Percentiles rank a stretch among this genome's conserved stretches.
Evolutionary conservation across 1,140 invertebrate species (phyloP).

Genomic region (Orchesella cincta): DNA sequence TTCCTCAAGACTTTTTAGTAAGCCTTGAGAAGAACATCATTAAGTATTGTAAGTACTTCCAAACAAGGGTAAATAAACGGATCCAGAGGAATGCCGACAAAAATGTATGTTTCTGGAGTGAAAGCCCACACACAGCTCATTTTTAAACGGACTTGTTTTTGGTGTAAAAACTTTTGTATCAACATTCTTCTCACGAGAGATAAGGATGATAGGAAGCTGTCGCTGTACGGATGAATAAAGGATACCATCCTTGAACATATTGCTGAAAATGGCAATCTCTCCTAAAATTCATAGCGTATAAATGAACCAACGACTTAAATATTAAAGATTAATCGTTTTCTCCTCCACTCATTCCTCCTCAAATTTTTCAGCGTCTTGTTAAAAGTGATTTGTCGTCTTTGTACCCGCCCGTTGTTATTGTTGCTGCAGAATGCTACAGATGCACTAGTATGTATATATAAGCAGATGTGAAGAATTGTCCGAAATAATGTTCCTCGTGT

Average conservation of each 20-base stretch:
- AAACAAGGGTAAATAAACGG: conserved; percentile 13
- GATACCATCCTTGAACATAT: neutral
- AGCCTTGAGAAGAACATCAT: neutral
- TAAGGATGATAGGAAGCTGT: too few species aligned
- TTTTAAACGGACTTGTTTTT: too few species aligned
- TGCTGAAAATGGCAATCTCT: neutral
- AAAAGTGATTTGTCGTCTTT: conserved; percentile 8
- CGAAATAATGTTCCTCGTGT: too few species aligned
- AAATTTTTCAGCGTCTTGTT: neutral
- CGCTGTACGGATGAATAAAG: too few species aligned
- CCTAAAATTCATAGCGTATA: neutral
- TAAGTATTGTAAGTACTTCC: neutral
- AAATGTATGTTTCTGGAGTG: neutral
- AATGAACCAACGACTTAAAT: neutral
- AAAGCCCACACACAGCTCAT: neutral
- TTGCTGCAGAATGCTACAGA: neutral
- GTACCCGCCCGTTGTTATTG: neutral
- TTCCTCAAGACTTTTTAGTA: neutral
- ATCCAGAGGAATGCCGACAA: neutral
- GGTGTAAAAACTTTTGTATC: neutral
- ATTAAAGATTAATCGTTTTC: conserved; percentile 15
- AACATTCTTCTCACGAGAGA: too few species aligned
- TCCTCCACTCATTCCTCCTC: neutral
- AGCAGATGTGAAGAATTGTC: too few species aligned
- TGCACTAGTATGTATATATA: too few species aligned